Percentiles rank a stretch among this genome's conserved stretches.
Evolutionary conservation across 2,888 invertebrate species (phyloP).

Genomic region (Tetragonula carbonaria): DNA sequence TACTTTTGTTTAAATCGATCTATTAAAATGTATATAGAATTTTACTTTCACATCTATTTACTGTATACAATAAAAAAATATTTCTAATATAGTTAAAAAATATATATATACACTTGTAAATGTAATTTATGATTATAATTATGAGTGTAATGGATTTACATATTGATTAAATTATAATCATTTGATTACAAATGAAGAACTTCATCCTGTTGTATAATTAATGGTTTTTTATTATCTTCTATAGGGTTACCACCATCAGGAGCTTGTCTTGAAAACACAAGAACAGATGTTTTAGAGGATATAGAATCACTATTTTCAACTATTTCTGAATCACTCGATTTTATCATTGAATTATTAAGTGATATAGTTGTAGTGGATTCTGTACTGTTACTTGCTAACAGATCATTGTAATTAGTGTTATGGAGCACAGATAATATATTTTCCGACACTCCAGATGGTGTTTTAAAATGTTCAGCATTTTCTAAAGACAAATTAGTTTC

Average conservation of each 20-base stretch:
- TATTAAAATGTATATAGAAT: not conserved
- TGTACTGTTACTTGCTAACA: constrained; percentile 70
- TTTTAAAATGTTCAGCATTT: constrained; percentile 64
- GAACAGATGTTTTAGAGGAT: constrained; percentile 73
- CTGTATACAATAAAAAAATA: not conserved
- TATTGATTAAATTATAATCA: constrained; percentile 59
- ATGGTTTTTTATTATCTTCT: constrained; percentile 73
- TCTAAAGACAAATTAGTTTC: constrained; percentile 57
- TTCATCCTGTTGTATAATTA: constrained; percentile 53
- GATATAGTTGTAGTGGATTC: constrained; percentile 69
- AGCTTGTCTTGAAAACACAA: constrained; percentile 79
- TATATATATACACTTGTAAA: constrained; percentile 1
- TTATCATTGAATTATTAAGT: constrained; percentile 61
- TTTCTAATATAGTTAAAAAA: constrained; percentile 10
- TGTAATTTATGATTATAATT: constrained; percentile 19
- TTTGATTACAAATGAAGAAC: constrained; percentile 65
- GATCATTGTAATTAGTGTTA: constrained; percentile 73
- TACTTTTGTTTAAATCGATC: constrained; percentile 13
- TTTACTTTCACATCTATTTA: not conserved
- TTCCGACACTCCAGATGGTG: constrained; percentile 74
- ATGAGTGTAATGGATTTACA: constrained; percentile 3
- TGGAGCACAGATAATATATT: constrained; percentile 73
- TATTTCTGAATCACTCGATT: constrained; percentile 56
- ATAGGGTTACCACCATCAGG: constrained; percentile 82
- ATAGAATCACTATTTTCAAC: constrained; percentile 68